Evolutionary conservation across 1,140 invertebrate species (phyloP).

Genomic region (Drosophila varians): DNA sequence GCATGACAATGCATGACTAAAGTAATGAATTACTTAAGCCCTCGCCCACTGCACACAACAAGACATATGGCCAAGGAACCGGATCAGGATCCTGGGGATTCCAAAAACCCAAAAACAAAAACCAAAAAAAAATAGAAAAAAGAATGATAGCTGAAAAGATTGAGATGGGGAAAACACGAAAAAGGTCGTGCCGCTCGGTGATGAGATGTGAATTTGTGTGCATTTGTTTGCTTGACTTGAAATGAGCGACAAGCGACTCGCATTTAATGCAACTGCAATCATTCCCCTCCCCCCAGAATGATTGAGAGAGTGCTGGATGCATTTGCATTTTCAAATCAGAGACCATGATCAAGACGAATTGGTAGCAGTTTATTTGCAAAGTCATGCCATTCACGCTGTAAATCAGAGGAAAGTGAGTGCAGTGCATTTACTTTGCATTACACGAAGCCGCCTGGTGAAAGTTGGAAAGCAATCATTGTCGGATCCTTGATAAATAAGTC

Average conservation of each 20-base stretch:
- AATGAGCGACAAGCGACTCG: slow-evolving; percentile 66
- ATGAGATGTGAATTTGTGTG: slow-evolving; percentile 65
- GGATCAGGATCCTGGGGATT: slow-evolving; percentile 20
- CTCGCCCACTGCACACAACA: slow-evolving; percentile 37
- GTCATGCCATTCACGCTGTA: slow-evolving; percentile 48
- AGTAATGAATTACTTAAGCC: slow-evolving; percentile 80
- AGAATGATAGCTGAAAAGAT: background rate
- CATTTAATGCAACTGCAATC: slow-evolving; percentile 56
- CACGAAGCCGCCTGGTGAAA: slow-evolving; percentile 19
- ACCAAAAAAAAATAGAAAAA: slow-evolving; percentile 26
- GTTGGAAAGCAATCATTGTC: slow-evolving; percentile 15
- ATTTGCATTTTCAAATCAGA: slow-evolving; percentile 58
- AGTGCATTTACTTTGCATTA: slow-evolving; percentile 27
- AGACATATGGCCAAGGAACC: slow-evolving; percentile 38
- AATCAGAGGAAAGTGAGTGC: slow-evolving; percentile 30
- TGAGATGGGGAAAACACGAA: slow-evolving; percentile 40
- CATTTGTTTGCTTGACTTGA: slow-evolving; percentile 70
- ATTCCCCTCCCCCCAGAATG: slow-evolving; percentile 7
- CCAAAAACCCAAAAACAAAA: slow-evolving; percentile 10
- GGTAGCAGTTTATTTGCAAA: slow-evolving; percentile 43
- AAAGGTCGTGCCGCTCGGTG: slow-evolving; percentile 63
- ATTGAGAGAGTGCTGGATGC: slow-evolving; percentile 34
- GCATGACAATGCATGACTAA: slow-evolving; percentile 80
- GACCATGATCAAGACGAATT: slow-evolving; percentile 55
- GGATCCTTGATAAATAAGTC: slow-evolving; percentile 8